Evolutionary conservation across 2,888 invertebrate species (phyloP).

Genomic region (Lissonota sp.): DNA sequence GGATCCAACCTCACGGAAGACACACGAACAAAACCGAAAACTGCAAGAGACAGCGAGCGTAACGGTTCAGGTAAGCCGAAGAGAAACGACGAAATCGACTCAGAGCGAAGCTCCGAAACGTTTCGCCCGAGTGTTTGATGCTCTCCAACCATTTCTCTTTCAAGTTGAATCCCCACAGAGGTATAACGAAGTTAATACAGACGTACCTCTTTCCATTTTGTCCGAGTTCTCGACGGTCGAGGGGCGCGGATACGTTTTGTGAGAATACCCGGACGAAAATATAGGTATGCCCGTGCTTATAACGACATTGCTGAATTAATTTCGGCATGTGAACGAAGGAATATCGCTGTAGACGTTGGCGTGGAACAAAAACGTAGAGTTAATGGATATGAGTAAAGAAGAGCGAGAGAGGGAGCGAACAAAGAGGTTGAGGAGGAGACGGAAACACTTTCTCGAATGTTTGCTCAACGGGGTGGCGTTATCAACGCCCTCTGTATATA

Average conservation of each 20-base stretch:
- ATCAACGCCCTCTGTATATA: slow-evolving; percentile 47
- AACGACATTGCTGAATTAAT: slow-evolving; percentile 37
- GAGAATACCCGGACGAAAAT: background rate
- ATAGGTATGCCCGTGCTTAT: slow-evolving; percentile 1
- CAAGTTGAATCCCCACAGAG: background rate
- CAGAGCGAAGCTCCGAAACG: background rate
- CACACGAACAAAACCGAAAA: background rate
- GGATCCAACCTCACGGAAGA: background rate
- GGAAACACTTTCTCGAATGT: slow-evolving; percentile 56
- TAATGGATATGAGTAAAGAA: background rate
- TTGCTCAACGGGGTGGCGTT: slow-evolving; percentile 47
- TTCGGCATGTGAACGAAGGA: slow-evolving; percentile 22
- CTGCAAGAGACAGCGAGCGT: background rate
- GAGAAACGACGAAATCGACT: background rate
- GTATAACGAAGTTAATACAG: slow-evolving; percentile 21
- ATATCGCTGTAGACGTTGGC: slow-evolving; percentile 1
- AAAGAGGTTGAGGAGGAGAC: slow-evolving; percentile 28
- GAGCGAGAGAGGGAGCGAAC: slow-evolving; percentile 38
- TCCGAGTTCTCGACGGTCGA: background rate
- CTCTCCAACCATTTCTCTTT: background rate
- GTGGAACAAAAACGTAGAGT: no score
- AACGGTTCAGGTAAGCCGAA: slow-evolving; percentile 2
- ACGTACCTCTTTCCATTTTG: background rate
- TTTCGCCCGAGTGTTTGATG: slow-evolving; percentile 2
- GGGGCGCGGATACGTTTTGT: background rate